These are phyloP conservation scores for Neotoma lepida DNA, from an alignment of 2,113 vertebrate genomes.

Conservation along the genomic window DNA sequence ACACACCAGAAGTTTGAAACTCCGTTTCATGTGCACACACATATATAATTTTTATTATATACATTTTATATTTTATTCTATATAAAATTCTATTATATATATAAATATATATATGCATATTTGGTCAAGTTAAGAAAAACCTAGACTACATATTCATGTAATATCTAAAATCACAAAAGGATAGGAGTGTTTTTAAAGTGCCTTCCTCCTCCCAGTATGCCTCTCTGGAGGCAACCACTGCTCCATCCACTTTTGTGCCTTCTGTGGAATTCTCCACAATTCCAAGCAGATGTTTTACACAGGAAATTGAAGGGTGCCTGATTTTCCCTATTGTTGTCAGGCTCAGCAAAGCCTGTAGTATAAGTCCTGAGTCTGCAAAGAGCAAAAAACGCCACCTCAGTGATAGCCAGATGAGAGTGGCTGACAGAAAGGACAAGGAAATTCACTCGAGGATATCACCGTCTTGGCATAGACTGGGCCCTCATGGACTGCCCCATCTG, in stretches of 20 bases:
- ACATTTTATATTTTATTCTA: too few species aligned
- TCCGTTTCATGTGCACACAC: too few species aligned
- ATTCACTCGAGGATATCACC: neutral
- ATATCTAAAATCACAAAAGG: neutral
- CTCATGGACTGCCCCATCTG: neutral
- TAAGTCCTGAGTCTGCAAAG: neutral
- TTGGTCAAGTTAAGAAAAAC: conserved; percentile 9
- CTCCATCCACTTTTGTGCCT: neutral
- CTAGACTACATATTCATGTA: neutral
- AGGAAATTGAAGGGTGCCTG: conserved; percentile 18
- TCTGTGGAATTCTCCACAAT: neutral
- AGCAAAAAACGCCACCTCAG: neutral
- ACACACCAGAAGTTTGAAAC: neutral
- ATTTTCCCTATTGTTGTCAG: neutral
- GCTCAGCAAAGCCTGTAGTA: conserved; percentile 8
- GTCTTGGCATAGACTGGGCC: neutral
- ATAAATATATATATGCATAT: too few species aligned
- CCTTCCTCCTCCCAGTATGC: neutral
- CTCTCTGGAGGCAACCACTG: neutral
- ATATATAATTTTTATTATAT: too few species aligned
- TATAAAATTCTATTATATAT: too few species aligned
- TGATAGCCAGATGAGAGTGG: neutral
- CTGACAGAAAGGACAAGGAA: neutral
- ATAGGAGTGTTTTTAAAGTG: neutral
- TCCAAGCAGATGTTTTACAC: neutral